These are phyloP conservation scores for Amphiura filiformis DNA, from an alignment of 35 echinoderm and acorn worm species.

Conservation along the genomic window DNA sequence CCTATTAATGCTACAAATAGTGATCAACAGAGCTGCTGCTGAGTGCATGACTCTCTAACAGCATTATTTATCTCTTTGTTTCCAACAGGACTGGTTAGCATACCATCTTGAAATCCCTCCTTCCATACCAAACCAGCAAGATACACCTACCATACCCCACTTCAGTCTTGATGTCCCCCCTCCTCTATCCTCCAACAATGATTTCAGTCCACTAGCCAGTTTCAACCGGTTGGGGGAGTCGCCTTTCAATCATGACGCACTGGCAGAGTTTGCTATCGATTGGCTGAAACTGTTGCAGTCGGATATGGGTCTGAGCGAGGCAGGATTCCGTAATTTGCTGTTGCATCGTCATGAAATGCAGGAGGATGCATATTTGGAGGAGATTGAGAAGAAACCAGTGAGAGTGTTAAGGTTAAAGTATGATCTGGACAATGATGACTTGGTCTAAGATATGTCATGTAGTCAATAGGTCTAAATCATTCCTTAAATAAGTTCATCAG, in stretches of 20 bases:
- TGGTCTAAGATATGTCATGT: conserved; percentile 44
- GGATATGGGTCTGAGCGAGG: conserved; percentile 80
- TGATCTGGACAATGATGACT: conserved; percentile 71
- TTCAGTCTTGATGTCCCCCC: not conserved
- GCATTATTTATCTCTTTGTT: too few species aligned
- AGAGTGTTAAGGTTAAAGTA: conserved; percentile 63
- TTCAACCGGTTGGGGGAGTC: conserved; percentile 46
- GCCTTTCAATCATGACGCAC: conserved; percentile 43
- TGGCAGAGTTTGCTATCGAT: conserved; percentile 53
- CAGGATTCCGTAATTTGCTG: conserved; percentile 73
- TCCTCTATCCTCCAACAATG: not conserved
- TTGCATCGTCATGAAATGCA: conserved; percentile 96
- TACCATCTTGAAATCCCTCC: conserved; percentile 77
- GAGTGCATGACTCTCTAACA: too few species aligned
- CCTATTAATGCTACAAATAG: too few species aligned
- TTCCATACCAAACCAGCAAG: conserved; percentile 35
- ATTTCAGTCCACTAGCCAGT: conserved; percentile 50
- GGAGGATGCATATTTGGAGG: conserved; percentile 77
- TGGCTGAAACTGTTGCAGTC: conserved; percentile 66
- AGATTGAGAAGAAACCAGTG: conserved; percentile 77
- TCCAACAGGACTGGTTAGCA: conserved; percentile 72
- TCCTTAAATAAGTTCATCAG: too few species aligned
- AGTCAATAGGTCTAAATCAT: too few species aligned
- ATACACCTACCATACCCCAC: conserved; percentile 18
- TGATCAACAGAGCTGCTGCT: too few species aligned